Evolutionary conservation across 2,797 vertebrate genomes (phyloP).

Genomic region (Zenarchopterus dispar): DNA sequence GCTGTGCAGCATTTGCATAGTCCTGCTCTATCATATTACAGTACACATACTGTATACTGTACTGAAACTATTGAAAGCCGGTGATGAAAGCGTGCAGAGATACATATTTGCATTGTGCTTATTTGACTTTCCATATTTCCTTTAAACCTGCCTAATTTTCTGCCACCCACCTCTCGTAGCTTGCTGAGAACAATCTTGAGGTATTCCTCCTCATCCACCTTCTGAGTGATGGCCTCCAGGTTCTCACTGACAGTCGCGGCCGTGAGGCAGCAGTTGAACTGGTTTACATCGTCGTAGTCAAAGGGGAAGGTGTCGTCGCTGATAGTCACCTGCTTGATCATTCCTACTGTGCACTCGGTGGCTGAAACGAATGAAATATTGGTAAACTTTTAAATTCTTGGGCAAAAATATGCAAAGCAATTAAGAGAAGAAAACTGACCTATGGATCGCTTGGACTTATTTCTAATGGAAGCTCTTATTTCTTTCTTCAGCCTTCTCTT

Average conservation of each 20-base stretch:
- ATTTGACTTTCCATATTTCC: neutral
- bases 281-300: conserved; percentile 59
- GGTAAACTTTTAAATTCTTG: fast-evolving
- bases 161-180: conserved; percentile 71
- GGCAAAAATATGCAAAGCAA: neutral
- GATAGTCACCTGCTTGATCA: conserved; percentile 68
- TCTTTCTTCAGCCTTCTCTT: conserved; percentile 20
- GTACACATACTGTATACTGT: no score
- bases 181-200: conserved; percentile 71
- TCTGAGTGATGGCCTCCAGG: conserved; percentile 62
- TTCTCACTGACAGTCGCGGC: conserved; percentile 58
- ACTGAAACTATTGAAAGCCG: no score
- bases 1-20: no score
- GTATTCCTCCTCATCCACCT: conserved; percentile 57
- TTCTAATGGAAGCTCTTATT: conserved; percentile 25
- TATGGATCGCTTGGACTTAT: conserved; percentile 33
- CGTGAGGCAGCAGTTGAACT: conserved; percentile 79
- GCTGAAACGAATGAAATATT: conserved; percentile 10
- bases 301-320: conserved; percentile 71
- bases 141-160: neutral
- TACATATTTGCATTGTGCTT: neutral
- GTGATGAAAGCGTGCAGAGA: neutral
- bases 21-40: no score
- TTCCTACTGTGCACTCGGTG: conserved; percentile 59
- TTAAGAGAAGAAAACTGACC: conserved; percentile 50